Conservation (phyloP, 1,140 invertebrate species). For the Forficula auricularia region DNA sequence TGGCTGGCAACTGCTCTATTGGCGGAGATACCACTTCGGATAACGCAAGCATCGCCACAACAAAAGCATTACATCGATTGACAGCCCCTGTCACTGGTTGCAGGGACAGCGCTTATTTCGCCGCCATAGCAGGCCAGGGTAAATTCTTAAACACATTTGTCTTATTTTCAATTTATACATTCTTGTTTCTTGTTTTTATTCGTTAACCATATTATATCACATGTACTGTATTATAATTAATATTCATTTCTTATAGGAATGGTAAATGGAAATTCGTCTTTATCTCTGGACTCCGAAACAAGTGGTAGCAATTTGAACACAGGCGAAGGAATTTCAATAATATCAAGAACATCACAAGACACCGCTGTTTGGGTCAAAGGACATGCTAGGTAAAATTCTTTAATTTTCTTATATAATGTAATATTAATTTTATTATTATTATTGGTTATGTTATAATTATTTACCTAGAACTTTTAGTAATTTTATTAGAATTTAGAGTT, state of each 20-base stretch:
- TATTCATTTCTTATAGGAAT: constrained; percentile 19
- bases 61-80: constrained; percentile 28
- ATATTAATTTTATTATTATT: too few species aligned
- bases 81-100: too few species aligned
- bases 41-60: constrained; percentile 22
- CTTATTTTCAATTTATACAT: background rate
- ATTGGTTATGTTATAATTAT: too few species aligned
- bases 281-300: constrained; percentile 20
- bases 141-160: constrained; percentile 14
- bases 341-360: constrained; percentile 35
- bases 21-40: too few species aligned
- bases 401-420: too few species aligned
- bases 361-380: constrained; percentile 24
- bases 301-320: constrained; percentile 18
- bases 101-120: constrained; percentile 55
- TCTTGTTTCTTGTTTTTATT: constrained; percentile 2
- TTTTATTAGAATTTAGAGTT: too few species aligned
- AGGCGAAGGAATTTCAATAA: constrained; percentile 35
- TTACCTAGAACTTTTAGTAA: too few species aligned
- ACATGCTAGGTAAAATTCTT: too few species aligned
- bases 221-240: background rate
- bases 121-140: constrained; percentile 58
- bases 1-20: too few species aligned
- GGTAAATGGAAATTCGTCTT: constrained; percentile 20
- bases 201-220: background rate